Evolutionary conservation across 2,888 invertebrate species (phyloP).

Genomic region (Tenthredo livida): DNA sequence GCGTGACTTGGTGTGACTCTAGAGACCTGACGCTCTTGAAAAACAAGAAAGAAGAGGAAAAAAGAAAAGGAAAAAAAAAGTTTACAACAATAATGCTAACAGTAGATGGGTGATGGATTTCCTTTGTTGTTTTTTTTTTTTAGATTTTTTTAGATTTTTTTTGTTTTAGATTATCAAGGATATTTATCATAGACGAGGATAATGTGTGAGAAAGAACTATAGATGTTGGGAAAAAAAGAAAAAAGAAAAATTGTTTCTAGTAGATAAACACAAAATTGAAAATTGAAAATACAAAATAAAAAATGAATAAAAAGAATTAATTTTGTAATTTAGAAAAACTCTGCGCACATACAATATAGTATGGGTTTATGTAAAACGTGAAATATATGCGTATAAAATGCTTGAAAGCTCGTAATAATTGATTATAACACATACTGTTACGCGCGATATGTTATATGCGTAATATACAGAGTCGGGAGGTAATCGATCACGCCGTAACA

Average conservation of each 20-base stretch:
- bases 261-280: not conserved
- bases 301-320: not conserved
- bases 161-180: not conserved
- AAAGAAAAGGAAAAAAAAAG: not conserved
- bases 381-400: not conserved
- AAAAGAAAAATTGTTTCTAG: not conserved
- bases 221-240: not conserved
- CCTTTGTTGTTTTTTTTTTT: not conserved
- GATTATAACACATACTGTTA: slow-evolving; percentile 12
- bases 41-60: not conserved
- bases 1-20: slow-evolving; percentile 66
- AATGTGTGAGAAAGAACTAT: not conserved
- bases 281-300: not conserved
- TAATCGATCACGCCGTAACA: slow-evolving; percentile 38
- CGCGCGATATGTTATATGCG: slow-evolving; percentile 27
- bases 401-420: slow-evolving; percentile 22
- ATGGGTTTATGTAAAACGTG: not conserved
- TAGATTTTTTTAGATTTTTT: too few relatives aligned
- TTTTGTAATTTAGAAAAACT: too few relatives aligned
- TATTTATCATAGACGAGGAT: not conserved
- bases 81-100: not conserved
- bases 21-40: not conserved
- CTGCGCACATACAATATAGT: too few relatives aligned
- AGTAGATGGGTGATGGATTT: not conserved
- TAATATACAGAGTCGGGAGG: slow-evolving; percentile 14